Conservation (phyloP, 2,113 vertebrate species). For the Nesoenas mayeri region DNA sequence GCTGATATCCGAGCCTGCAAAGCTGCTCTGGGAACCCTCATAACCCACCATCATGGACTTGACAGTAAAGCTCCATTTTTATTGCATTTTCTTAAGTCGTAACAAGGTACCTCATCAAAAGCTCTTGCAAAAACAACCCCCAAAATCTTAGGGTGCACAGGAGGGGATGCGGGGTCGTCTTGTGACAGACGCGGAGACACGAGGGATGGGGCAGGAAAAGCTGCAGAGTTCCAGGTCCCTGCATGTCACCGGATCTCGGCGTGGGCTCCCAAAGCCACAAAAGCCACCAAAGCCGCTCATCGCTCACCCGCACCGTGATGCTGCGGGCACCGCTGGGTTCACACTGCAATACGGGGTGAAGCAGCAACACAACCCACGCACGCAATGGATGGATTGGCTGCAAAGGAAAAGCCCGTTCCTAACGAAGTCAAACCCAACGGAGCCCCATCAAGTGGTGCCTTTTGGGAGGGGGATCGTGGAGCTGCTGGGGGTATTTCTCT, state of each 20-base stretch:
- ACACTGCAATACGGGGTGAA: background rate
- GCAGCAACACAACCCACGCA: accelerated
- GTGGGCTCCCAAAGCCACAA: background rate
- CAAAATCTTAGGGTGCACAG: background rate
- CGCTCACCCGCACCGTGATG: background rate
- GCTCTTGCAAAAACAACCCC: background rate
- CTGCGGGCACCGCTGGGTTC: background rate
- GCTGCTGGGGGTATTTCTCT: background rate
- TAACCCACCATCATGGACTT: background rate
- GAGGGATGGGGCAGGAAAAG: background rate
- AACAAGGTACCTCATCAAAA: background rate
- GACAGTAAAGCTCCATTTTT: background rate
- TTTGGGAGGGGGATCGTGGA: background rate
- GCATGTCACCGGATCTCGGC: background rate
- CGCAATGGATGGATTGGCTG: background rate
- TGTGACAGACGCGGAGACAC: background rate
- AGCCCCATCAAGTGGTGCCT: background rate
- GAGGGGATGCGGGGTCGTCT: background rate
- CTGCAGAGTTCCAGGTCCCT: background rate
- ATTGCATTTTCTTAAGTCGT: no score
- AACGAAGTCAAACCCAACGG: background rate
- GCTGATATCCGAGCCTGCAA: background rate
- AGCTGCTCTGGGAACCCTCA: background rate
- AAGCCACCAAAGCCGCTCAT: background rate
- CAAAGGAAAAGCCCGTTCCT: background rate